Evolutionary conservation across 2,888 invertebrate genomes (phyloP), one percentile per base, ranked within the genome.

Genomic region (Ephialtes manifestator): DNA sequence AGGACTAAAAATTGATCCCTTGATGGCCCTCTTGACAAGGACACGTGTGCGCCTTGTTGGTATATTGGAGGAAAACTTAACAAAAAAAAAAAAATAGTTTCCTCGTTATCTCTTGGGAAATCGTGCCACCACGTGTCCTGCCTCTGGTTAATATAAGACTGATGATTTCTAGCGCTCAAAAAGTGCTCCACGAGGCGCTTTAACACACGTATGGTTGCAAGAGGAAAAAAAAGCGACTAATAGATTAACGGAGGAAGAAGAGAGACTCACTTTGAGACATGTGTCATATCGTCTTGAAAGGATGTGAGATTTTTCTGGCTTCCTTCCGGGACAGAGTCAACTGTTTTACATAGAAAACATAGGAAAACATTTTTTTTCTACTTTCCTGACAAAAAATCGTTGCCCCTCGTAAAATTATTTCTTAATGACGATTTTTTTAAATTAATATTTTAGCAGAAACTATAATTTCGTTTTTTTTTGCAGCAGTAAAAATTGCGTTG

Each of bases 241-340:
- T 20, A 58, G 20, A 24, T 20, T 8, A 48, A 48, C 15, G 48
- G n/a, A n/a, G n/a, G 48, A 48, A 48, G 5, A 13, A 28, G 60
- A 60, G 28, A 11, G 58, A 58, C 28, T 13, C 15, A 7, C n/a
- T 24, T 10, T 20, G 13, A 28, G 35, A 20, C 67, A 43, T 67
- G 43, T 46, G 67, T 18, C 67, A 18, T 24, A 46, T 13, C 18
- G 11, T 67, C 63, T 75, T 74, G 31, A 20, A 24, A 55, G 80
- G 80, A 74, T 82, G 77, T 58, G 24, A 46, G 43, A 18, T 28
- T 68, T 67, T 84, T 71, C 60, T 46, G 75, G 80, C 76, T 84
- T 84, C 80, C 79, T 84, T 76, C 76, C 80, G 83, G 58, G 1
- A 74, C 28, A 24, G 5, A 74, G 43, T 55, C 35, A 60, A 60